Evolutionary conservation across 2,888 invertebrate species (phyloP).

Genomic region (Syrphus vitripennis): DNA sequence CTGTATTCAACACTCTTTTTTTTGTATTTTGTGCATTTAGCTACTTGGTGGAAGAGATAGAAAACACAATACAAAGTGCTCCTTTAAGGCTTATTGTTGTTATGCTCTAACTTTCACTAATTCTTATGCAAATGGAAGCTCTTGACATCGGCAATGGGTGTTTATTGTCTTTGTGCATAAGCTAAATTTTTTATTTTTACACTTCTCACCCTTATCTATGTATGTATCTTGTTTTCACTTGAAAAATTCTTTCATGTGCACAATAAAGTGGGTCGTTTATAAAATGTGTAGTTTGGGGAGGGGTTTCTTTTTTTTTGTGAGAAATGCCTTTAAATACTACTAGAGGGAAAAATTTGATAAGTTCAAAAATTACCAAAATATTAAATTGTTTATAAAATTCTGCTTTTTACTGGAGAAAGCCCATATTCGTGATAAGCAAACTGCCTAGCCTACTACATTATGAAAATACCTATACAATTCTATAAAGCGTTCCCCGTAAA

Average conservation of each 20-base stretch:
- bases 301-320: neutral
- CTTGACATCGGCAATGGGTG: constrained; percentile 31
- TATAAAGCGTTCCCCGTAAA: too few relatives aligned
- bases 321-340: neutral
- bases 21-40: neutral
- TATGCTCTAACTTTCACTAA: constrained; percentile 40
- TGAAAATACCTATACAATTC: too few relatives aligned
- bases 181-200: constrained; percentile 5
- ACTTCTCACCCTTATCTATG: constrained; percentile 18
- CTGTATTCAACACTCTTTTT: neutral
- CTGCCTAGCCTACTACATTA: too few relatives aligned
- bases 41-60: constrained; percentile 8
- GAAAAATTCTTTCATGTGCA: neutral
- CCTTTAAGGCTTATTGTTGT: constrained; percentile 44
- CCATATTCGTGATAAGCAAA: too few relatives aligned
- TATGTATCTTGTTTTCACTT: constrained; percentile 3
- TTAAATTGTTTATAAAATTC: neutral
- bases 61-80: constrained; percentile 18
- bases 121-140: constrained; percentile 26
- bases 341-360: neutral
- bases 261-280: neutral
- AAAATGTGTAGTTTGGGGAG: neutral
- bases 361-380: neutral
- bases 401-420: neutral
- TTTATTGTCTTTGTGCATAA: constrained; percentile 26